phyloP scores from a whole-genome alignment of 1,140 invertebrate species.

The Anoplolepis gracilipes region DNA sequence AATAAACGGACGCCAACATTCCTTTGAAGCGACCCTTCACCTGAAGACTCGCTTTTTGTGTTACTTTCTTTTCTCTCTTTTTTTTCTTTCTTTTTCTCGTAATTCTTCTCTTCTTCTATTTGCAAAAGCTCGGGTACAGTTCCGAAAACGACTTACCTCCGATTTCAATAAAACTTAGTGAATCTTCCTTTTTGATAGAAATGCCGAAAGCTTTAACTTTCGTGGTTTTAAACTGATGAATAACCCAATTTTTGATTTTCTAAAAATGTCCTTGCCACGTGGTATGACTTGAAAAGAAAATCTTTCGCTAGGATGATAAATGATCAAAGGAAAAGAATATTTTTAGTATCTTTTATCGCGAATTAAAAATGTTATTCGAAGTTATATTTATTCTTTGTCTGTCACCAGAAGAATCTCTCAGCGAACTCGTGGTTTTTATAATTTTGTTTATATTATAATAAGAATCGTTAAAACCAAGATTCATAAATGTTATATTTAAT shows the following conservation, averaged over 20 bases:
- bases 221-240: conserved; percentile 18
- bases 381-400: conserved; percentile 34
- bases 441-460: conserved; percentile 25
- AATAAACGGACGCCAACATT: neutral
- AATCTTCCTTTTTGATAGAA: too few relatives aligned
- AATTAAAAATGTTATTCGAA: conserved; percentile 48
- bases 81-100: too few relatives aligned
- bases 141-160: too few relatives aligned
- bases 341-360: conserved; percentile 32
- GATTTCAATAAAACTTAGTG: too few relatives aligned
- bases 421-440: conserved; percentile 6
- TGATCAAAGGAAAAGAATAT: conserved; percentile 50
- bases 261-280: conserved; percentile 3
- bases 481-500: conserved; percentile 23
- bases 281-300: neutral
- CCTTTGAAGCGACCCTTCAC: conserved; percentile 10
- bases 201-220: conserved; percentile 35
- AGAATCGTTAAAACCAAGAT: neutral
- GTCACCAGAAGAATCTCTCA: neutral
- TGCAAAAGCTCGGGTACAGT: conserved; percentile 30
- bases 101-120: neutral
- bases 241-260: conserved; percentile 52
- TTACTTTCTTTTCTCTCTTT: too few relatives aligned
- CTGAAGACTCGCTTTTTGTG: neutral
- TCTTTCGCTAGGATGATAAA: neutral